Conservation (phyloP, 2,797 vertebrate genomes). For the Pyrocephalus nanus region DNA sequence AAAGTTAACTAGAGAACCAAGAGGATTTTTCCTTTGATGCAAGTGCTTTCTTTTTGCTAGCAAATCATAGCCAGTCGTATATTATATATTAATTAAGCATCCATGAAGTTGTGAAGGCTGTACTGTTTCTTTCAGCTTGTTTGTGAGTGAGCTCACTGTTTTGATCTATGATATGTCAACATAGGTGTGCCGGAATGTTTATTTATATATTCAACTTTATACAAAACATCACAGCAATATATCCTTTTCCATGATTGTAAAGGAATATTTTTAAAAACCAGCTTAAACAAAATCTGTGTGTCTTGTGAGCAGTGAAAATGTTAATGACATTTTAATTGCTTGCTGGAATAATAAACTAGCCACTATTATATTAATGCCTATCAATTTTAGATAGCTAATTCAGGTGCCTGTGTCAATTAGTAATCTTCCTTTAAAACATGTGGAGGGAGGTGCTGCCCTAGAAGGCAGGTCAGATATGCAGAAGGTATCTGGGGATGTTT, state of each 20-base stretch:
- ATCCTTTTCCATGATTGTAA: background rate
- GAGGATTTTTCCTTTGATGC: background rate
- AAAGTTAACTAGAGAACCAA: background rate
- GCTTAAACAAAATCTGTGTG: background rate
- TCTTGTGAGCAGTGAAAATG: background rate
- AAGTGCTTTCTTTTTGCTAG: background rate
- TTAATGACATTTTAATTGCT: background rate
- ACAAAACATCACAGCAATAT: background rate
- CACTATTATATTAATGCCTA: background rate
- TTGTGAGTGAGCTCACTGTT: background rate
- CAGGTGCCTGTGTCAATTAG: background rate
- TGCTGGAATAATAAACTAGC: background rate
- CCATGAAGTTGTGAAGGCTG: background rate
- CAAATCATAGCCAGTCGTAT: background rate
- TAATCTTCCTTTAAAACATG: background rate
- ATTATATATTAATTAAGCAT: background rate
- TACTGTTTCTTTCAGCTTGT: background rate
- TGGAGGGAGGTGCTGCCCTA: background rate
- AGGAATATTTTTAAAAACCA: background rate
- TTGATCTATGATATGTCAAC: background rate
- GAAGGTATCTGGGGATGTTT: background rate
- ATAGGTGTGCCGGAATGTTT: fast-evolving
- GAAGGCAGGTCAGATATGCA: background rate
- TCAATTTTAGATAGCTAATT: background rate
- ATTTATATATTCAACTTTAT: background rate